Evolutionary conservation across 2,797 vertebrate species (phyloP).

Genomic region (Amblyraja radiata): DNA sequence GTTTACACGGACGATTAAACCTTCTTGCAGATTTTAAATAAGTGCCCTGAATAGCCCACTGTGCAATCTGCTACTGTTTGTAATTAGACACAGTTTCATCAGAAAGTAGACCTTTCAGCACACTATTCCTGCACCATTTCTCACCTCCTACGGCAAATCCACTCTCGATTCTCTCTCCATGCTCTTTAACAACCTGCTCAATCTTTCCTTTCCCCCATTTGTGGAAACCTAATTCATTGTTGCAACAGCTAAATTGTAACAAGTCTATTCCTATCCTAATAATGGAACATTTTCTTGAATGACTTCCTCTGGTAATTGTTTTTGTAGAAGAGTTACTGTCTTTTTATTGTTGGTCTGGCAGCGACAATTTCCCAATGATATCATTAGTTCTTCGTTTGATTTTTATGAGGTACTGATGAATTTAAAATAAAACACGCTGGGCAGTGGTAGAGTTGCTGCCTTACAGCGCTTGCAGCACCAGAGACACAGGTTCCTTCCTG

Average conservation of each 20-base stretch:
- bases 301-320: background rate
- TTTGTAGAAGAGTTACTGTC: background rate
- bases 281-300: background rate
- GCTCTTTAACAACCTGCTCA: background rate
- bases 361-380: background rate
- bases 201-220: background rate
- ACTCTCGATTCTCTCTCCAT: background rate
- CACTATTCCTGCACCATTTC: background rate
- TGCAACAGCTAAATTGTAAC: background rate
- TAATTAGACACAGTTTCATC: background rate
- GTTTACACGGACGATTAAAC: background rate
- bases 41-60: background rate
- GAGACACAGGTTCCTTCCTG: too few relatives aligned
- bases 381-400: background rate
- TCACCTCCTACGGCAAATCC: background rate
- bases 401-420: conserved; percentile 16
- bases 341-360: background rate
- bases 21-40: background rate
- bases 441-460: too few relatives aligned
- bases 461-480: too few relatives aligned
- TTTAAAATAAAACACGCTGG: background rate
- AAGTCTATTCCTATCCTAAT: background rate
- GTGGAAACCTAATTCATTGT: background rate
- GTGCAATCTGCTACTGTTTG: background rate
- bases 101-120: background rate